Base-by-base conservation (phyloP, 1,140 invertebrate species). In the Anthonomus grandis region DNA sequence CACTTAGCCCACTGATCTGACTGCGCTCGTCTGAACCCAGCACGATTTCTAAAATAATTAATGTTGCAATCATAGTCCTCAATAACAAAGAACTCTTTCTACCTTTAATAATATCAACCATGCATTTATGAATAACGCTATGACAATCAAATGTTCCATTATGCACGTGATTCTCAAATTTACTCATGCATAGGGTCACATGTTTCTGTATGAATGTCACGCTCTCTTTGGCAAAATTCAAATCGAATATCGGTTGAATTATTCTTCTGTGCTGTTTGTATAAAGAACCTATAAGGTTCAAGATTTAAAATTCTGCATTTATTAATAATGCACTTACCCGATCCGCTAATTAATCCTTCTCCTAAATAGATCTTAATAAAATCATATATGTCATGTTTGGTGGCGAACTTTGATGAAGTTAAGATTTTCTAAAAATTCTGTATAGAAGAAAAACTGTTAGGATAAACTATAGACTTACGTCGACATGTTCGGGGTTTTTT, bases 381-480 rank as follows among this genome's bases (percentile, higher is more conserved):
- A 17, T 56, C 47, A 39, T 66, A 66, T 3, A 63, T 37, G 4
- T 62, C 52, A 34, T 62, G 50, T 54, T 64, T 65, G n/a, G 4
- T 18, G 10, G 45, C 19, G 22, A 59, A 56, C 37, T 59, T 64
- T 2, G 44, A 12, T 1, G 58, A 59, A 9, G 59, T 42, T 12
- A 65, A 18, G 9, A 65, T 61, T 59, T 62, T 62, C 64, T 65
- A 36, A 42, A 58, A n/a, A 55, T 13, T 34, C 17, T 3, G 23
- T 48, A 2, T 2, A 9, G n/a, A n/a, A 41, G 10, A 15, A 1
- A 18, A 3, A 12, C 1, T 18, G 9, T 39, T 15, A 39, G 1
- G n/a, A n/a, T 9, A 1, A 41, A 18, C n/a, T 41, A 10, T 13
- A 41, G 19, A 2, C 13, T 39, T 47, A 59, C 57, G 31, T 59